Evolutionary conservation across 2,797 vertebrate genomes (phyloP).

Genomic region (Chelon labrosus): DNA sequence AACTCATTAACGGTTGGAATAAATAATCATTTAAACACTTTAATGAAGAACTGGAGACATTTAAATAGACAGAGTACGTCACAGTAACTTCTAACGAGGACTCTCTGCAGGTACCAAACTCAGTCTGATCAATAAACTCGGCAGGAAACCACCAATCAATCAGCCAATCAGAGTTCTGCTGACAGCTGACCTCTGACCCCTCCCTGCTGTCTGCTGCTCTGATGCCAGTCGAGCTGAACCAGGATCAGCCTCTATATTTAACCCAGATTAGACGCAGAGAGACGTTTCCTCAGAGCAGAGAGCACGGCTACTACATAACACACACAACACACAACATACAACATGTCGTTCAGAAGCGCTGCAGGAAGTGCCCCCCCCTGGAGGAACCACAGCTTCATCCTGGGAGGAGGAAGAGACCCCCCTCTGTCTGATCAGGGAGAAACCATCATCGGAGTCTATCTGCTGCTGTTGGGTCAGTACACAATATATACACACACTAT

Average conservation of each 20-base stretch:
- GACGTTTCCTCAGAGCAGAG: background rate
- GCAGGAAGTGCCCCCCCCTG: conserved; percentile 49
- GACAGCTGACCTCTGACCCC: conserved; percentile 8
- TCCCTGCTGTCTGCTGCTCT: background rate
- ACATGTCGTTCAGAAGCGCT: conserved; percentile 18
- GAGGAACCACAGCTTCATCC: conserved; percentile 86
- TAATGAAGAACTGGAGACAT: no score
- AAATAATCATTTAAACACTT: no score
- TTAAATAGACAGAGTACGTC: no score
- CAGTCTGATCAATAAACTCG: no score
- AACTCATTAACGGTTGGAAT: no score
- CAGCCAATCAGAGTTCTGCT: conserved; percentile 25
- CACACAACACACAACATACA: background rate
- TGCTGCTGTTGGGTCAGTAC: conserved; percentile 82
- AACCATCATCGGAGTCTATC: conserved; percentile 86
- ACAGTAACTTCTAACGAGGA: no score
- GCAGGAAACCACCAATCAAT: background rate
- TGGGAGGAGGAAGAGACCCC: conserved; percentile 74
- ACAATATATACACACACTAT: background rate
- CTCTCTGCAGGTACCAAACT: no score
- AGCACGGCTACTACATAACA: background rate
- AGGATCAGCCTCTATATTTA: conserved; percentile 62
- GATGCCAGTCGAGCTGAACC: conserved; percentile 38
- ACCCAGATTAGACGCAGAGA: conserved; percentile 42
- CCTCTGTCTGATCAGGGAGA: conserved; percentile 86